Evolutionary conservation across 2,113 vertebrate species (phyloP).

Genomic region (Nannospalax galili): DNA sequence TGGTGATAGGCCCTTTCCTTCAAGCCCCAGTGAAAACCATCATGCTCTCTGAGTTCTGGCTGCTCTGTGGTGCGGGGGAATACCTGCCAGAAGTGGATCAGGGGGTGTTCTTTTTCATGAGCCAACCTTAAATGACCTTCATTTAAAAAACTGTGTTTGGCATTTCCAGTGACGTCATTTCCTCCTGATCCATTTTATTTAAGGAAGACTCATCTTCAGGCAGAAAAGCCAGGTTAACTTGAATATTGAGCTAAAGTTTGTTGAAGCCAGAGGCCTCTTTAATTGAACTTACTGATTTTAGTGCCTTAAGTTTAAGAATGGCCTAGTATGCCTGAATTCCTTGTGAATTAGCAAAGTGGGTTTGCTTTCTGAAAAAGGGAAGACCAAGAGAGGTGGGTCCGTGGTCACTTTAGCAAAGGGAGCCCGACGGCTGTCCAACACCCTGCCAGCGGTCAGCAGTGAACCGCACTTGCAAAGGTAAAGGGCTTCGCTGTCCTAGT

Average conservation of each 20-base stretch:
- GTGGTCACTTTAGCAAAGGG: neutral
- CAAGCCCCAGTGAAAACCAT: neutral
- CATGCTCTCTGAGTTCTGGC: conserved; percentile 20
- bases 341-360: neutral
- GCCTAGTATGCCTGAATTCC: neutral
- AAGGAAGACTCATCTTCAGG: conserved; percentile 23
- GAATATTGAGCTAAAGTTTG: neutral
- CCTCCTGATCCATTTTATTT: neutral
- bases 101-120: neutral
- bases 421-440: neutral
- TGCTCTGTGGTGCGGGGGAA: neutral
- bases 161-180: conserved; percentile 44
- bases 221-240: neutral
- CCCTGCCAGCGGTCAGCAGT: neutral
- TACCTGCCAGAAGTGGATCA: conserved; percentile 3
- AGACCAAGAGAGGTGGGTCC: neutral
- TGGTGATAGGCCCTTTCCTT: neutral
- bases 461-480: neutral
- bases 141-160: conserved; percentile 32
- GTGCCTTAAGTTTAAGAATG: neutral
- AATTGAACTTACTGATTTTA: neutral
- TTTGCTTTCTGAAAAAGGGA: neutral
- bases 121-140: conserved; percentile 15
- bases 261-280: neutral
- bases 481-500: neutral